Conservation (phyloP, 2,888 invertebrate species). For the Drosophila melanosoma region DNA sequence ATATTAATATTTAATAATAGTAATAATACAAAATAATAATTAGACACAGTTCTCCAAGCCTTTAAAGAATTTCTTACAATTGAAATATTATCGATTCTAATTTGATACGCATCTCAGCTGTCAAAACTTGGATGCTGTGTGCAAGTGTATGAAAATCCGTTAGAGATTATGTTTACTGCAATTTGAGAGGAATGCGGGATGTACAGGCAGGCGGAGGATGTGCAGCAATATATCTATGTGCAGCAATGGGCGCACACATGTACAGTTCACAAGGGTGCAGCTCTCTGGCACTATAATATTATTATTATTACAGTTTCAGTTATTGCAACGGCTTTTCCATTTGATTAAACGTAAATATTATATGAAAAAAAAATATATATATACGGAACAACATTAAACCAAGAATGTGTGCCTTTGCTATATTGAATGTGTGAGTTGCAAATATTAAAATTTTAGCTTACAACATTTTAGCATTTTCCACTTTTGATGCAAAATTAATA, state of each 20-base stretch:
- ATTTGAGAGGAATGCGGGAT: slow-evolving; percentile 15
- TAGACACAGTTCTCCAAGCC: not conserved
- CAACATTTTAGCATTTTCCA: not conserved
- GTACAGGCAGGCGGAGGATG: slow-evolving; percentile 7
- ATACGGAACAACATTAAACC: slow-evolving; percentile 4
- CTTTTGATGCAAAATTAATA: too few relatives aligned
- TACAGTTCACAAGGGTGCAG: slow-evolving; percentile 30
- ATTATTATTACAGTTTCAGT: slow-evolving; percentile 70
- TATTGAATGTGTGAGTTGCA: not conserved
- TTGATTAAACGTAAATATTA: slow-evolving; percentile 84
- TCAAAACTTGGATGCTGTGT: not conserved
- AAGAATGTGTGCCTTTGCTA: slow-evolving; percentile 1
- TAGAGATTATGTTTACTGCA: slow-evolving; percentile 47
- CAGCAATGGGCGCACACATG: slow-evolving; percentile 2
- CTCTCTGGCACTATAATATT: slow-evolving; percentile 33
- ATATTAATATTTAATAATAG: not conserved
- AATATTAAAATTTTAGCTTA: not conserved
- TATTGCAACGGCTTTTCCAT: slow-evolving; percentile 81
- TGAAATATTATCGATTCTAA: not conserved
- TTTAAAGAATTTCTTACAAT: not conserved
- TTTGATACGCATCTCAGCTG: too few relatives aligned
- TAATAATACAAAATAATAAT: not conserved
- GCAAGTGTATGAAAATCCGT: slow-evolving; percentile 23
- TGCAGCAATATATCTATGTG: slow-evolving; percentile 8
- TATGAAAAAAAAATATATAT: slow-evolving; percentile 14